Conservation (phyloP, 2,888 invertebrate genomes). For the Leistus spinibarbis region DNA sequence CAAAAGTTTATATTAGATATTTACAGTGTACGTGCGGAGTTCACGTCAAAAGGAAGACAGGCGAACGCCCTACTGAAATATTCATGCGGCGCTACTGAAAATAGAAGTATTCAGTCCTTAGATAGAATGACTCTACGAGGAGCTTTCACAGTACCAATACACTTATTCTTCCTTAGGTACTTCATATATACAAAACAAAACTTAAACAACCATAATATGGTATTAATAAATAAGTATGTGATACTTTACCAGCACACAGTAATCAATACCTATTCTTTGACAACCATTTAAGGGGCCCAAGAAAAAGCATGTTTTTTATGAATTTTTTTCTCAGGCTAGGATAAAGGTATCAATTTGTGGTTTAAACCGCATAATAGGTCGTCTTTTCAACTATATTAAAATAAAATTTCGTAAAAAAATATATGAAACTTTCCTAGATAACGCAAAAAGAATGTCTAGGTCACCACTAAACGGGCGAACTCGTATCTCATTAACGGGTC, state of each 20-base stretch:
- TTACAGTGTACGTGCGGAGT: background rate
- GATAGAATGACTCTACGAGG: background rate
- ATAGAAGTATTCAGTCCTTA: background rate
- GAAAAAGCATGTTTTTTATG: too few species aligned
- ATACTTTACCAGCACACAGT: background rate
- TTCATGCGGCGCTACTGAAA: constrained; percentile 12
- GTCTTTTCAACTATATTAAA: too few species aligned
- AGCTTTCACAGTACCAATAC: background rate
- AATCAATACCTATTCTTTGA: background rate
- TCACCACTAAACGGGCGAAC: too few species aligned
- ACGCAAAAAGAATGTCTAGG: too few species aligned
- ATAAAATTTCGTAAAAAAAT: too few species aligned
- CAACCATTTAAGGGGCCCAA: too few species aligned
- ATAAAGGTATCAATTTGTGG: too few species aligned
- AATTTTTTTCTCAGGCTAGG: too few species aligned
- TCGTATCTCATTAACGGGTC: too few species aligned
- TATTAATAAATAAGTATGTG: background rate
- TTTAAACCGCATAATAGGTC: too few species aligned
- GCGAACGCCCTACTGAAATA: constrained; percentile 22
- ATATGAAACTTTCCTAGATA: too few species aligned
- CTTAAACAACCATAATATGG: background rate
- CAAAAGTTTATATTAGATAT: constrained; percentile 11
- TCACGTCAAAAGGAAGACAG: constrained; percentile 12
- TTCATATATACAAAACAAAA: background rate
- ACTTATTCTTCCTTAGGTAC: background rate